These are phyloP conservation scores for Sprattus sprattus DNA, from an alignment of 2,113 vertebrate genomes.

Conservation along the genomic window DNA sequence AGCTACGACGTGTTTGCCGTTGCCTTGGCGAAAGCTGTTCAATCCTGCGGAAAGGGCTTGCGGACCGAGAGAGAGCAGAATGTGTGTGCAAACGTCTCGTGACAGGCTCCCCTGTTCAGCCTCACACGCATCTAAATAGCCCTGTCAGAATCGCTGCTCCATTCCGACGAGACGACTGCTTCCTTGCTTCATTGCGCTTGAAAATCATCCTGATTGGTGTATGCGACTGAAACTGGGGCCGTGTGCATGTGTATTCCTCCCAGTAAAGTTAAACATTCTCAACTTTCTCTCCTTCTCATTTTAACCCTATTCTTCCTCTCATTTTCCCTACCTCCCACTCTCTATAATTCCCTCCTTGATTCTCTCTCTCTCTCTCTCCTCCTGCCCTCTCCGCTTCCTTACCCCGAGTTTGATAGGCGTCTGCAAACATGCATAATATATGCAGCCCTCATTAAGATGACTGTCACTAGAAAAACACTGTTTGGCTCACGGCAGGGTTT, in stretches of 20 bases:
- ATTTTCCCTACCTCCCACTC: not conserved
- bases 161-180: slow-evolving; percentile 22
- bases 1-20: not conserved
- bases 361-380: not conserved
- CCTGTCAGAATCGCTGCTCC: slow-evolving; percentile 5
- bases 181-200: slow-evolving; percentile 37
- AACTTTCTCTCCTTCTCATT: slow-evolving; percentile 16
- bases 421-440: slow-evolving; percentile 54
- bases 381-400: slow-evolving; percentile 15
- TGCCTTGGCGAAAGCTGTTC: not conserved
- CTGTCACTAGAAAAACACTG: slow-evolving; percentile 65
- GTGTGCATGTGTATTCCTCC: slow-evolving; percentile 31
- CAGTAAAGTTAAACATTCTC: slow-evolving; percentile 28
- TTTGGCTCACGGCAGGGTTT: slow-evolving; percentile 50
- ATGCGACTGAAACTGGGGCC: not conserved
- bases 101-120: slow-evolving; percentile 26
- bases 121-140: slow-evolving; percentile 40
- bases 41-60: not conserved
- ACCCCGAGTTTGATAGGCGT: slow-evolving; percentile 22
- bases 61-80: not conserved
- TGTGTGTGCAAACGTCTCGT: not conserved
- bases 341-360: not conserved
- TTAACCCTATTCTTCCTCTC: not conserved
- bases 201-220: not conserved
- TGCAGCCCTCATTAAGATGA: slow-evolving; percentile 69